Evolutionary conservation across 2,888 invertebrate genomes (phyloP).

Genomic region (Melanchra persicariae): DNA sequence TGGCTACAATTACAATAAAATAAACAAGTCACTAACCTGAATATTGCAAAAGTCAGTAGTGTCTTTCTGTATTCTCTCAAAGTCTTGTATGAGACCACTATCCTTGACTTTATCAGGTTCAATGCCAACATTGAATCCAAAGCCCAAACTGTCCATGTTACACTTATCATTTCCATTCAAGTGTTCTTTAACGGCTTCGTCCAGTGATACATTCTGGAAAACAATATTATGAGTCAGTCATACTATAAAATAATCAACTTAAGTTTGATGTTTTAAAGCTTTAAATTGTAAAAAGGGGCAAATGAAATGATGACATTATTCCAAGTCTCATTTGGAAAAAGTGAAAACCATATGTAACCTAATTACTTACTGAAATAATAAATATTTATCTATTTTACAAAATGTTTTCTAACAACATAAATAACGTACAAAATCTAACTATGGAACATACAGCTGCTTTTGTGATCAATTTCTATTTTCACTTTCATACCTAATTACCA

Average conservation of each 20-base stretch:
- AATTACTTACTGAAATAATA: slow-evolving; percentile 24
- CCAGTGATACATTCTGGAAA: slow-evolving; percentile 86
- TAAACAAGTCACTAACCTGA: slow-evolving; percentile 75
- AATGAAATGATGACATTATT: not conserved
- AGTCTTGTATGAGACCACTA: slow-evolving; percentile 88
- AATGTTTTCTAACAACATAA: not conserved
- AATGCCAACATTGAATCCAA: slow-evolving; percentile 86
- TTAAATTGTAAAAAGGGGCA: not conserved
- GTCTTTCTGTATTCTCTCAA: slow-evolving; percentile 92
- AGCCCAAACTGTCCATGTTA: slow-evolving; percentile 86
- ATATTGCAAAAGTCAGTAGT: slow-evolving; percentile 89
- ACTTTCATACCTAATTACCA: not conserved
- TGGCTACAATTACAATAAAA: not conserved
- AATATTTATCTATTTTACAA: not conserved
- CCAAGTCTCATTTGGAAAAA: not conserved
- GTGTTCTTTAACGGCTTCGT: slow-evolving; percentile 81
- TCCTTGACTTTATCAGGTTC: slow-evolving; percentile 87
- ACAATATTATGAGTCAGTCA: slow-evolving; percentile 2
- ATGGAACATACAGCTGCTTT: not conserved
- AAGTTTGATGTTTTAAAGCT: too few relatives aligned
- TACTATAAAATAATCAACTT: too few relatives aligned
- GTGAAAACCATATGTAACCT: not conserved
- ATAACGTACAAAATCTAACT: not conserved
- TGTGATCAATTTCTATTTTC: not conserved
- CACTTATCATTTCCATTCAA: slow-evolving; percentile 87